Base-by-base conservation (phyloP, 2,797 vertebrate genomes). In the Manis pentadactyla region DNA sequence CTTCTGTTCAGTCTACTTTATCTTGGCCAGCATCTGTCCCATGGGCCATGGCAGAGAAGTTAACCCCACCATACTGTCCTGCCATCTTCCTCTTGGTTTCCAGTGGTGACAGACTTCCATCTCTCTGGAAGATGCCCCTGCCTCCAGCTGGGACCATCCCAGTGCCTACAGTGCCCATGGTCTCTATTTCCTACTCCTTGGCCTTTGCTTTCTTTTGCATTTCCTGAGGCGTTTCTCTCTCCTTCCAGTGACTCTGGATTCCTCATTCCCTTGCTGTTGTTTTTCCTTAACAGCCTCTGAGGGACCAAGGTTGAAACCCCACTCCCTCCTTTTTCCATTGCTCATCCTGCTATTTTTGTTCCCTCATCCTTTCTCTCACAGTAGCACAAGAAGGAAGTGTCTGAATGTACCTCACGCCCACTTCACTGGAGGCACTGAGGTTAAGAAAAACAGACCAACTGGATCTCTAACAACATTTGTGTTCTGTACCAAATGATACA, bases 281-380 rank as follows among this genome's bases (percentile, higher is more conserved):
- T 93, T 74, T 94, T 88, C 63, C 64, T 64, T 85, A 77, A 64
- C 61, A 69, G 51, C 57, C 66, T 85, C 61, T 86, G 75, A 61
- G 90, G 59, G 59, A 74, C 39, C 73, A n/a, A 86, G 39, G 29
- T 75, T 83, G 85, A 86, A 81, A 29, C 34, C n/a, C 59, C 34
- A 64, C 59, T 85, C 34, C 86, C 69, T 86, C 73, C 57, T 39
- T 88, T 82, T 89, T 55, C 21, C 34, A 77, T 71, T 74, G 89
- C 75, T 89, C 63, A 79, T 55, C 69, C 83, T 71, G 42, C 79
- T 95, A 79, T 94, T 89, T 94, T 94, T 25, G 59, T 77, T 87
- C 42, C 59, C 31, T 39, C 12, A 27, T 66, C 27, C 37, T 19
- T 77, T 87, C 77, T 82, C 59, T 83, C 82, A 93, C 79, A 93